phyloP scores from a whole-genome alignment of 1,140 invertebrate genomes.

The Drosophila tropicalis region DNA sequence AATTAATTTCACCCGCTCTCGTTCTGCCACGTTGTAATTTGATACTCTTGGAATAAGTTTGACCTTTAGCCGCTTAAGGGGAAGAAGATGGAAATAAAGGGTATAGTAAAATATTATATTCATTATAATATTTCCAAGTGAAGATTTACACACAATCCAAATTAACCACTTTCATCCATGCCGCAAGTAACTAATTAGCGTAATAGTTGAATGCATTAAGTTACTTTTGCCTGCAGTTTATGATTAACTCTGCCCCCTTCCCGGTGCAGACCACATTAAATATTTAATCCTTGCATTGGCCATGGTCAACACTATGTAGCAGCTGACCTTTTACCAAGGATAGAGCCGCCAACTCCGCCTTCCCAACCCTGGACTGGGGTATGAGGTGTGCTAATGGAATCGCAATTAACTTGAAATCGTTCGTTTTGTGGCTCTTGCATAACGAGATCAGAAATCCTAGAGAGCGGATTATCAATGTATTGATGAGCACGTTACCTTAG shows the following conservation, averaged over 20 bases:
- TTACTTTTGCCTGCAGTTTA: constrained; percentile 16
- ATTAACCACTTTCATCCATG: neutral
- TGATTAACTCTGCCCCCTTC: constrained; percentile 37
- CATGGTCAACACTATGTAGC: constrained; percentile 12
- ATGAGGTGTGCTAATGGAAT: constrained; percentile 49
- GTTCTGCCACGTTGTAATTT: constrained; percentile 27
- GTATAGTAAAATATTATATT: constrained; percentile 2
- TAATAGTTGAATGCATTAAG: constrained; percentile 13
- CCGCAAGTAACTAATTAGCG: constrained; percentile 27
- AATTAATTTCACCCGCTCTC: constrained; percentile 2
- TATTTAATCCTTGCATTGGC: constrained; percentile 56
- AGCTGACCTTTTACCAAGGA: constrained; percentile 67
- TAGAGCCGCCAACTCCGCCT: constrained; percentile 17
- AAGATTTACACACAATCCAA: neutral
- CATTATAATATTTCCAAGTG: no score
- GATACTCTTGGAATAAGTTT: constrained; percentile 42
- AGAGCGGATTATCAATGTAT: neutral
- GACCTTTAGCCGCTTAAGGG: constrained; percentile 52
- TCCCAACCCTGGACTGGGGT: neutral
- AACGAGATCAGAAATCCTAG: neutral
- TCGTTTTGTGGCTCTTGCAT: constrained; percentile 5
- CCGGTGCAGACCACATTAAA: constrained; percentile 49
- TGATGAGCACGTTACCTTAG: neutral
- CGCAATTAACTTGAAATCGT: constrained; percentile 57
- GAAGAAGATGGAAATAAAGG: neutral